Evolutionary conservation across 2,888 invertebrate genomes (phyloP).

Genomic region (Eupeodes latifasciatus): DNA sequence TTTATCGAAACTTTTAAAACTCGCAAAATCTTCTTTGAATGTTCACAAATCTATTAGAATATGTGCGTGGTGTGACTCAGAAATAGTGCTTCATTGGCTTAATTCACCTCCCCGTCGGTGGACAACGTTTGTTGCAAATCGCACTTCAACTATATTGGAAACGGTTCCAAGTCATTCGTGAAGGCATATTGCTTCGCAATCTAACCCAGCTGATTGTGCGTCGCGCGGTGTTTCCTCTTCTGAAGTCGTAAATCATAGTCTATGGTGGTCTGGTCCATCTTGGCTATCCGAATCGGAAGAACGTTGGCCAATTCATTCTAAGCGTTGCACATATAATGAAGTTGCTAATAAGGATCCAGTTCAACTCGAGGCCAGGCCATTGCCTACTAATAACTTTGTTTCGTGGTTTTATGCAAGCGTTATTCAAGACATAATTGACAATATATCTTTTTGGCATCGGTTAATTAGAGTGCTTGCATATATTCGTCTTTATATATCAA

Average conservation of each 20-base stretch:
- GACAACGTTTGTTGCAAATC: slow-evolving; percentile 63
- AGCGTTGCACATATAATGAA: background rate
- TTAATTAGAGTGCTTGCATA: slow-evolving; percentile 12
- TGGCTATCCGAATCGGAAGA: slow-evolving; percentile 31
- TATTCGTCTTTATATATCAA: slow-evolving; percentile 15
- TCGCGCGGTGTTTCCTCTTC: slow-evolving; percentile 64
- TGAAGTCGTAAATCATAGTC: slow-evolving; percentile 21
- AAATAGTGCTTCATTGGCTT: slow-evolving; percentile 79
- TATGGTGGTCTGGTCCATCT: slow-evolving; percentile 74
- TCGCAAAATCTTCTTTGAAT: slow-evolving; percentile 37
- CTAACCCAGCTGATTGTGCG: slow-evolving; percentile 75
- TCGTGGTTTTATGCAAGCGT: background rate
- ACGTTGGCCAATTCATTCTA: background rate
- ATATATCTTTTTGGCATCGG: slow-evolving; percentile 33
- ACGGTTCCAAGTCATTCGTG: slow-evolving; percentile 42
- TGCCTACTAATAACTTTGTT: background rate
- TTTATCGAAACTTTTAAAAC: slow-evolving; percentile 33
- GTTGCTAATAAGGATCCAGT: background rate
- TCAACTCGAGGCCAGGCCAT: background rate
- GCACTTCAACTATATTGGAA: slow-evolving; percentile 63
- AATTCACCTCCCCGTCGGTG: slow-evolving; percentile 65
- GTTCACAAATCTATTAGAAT: slow-evolving; percentile 1
- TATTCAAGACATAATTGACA: slow-evolving; percentile 16
- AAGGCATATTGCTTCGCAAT: slow-evolving; percentile 60
- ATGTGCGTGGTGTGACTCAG: slow-evolving; percentile 78